Evolutionary conservation across 1,140 invertebrate species (phyloP), one percentile per base, ranked within the genome.

Genomic region (Apis laboriosa): DNA sequence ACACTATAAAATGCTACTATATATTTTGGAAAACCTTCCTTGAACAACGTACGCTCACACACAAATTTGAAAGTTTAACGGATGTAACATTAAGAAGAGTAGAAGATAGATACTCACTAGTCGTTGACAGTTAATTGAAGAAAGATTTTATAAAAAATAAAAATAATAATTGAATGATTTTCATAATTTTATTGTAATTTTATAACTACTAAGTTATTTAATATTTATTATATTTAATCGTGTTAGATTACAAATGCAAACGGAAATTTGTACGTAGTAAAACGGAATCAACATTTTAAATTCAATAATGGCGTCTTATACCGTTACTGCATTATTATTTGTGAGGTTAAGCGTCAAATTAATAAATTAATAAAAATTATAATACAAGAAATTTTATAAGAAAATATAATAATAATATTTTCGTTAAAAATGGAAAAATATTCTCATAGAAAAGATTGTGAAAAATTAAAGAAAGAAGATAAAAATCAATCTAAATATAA

Each of bases 51-150:
- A 82, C 74, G 79, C 86, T 81, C 78, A 76, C 55, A 60, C 78
- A 76, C 55, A 60, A 75, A 86, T 91, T 92, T 92, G 88, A 92
- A 91, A 89, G 78, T 88, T 79, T 86, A 91, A 91, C 90, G 90
- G 90, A 91, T 91, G 86, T 90, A 63, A 24, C 68, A 72, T 66
- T 9, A 60, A 68, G 58, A 72, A 67, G 68, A 80, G 81, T 86
- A 77, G 88, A 68, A 66, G 72, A 66, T 71, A 71, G 51, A 28
- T 71, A 87, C 79, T 75, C n/a, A 11, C 17, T 71, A 72, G 58
- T 84, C 78, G 66, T 84, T 77, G 71, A 79, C 3, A 34, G 58
- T 82, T 55, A 43, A 66, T 78, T 49, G 24, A 68, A 81, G 58
- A 17, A 11, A 34, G 5, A 71, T 64, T 11, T 9, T 17, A 28